Base-by-base conservation (phyloP, 2,888 invertebrate species). In the Drosophila atroscutellata region DNA sequence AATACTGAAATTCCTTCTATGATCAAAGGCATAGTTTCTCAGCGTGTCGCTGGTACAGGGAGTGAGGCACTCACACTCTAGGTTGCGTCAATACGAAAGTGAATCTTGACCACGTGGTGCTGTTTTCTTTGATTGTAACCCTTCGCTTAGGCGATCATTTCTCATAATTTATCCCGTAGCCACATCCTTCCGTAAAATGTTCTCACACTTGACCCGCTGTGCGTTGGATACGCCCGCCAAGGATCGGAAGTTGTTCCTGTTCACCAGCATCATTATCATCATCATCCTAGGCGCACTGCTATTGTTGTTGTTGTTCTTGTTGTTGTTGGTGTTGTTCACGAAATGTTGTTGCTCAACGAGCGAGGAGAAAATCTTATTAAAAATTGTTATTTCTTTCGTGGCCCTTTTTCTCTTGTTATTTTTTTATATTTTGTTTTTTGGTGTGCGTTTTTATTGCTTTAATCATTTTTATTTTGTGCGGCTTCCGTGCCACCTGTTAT, bases 401-500 rank as follows among this genome's bases (percentile, higher is more conserved):
- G 75, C 72, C 79, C 72, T 76, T 80, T 85, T 82, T 55, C 70
- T 69, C 71, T 77, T 75, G 71, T 88, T 74, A 67, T 86, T 63
- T 70, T 62, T 77, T 62, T 74, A 80, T 75, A 75, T 80, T 67
- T 70, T 70, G 51, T 65, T 34, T 63, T 60, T 77, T 66, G 34
- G 54, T 77, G 54, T 68, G 72, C 70, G 55, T 74, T 79, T 73
- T 71, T 82, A 83, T 85, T 86, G 78, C 80, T 85, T 91, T 91
- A 90, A 85, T 90, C 82, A 90, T 86, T 83, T 90, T 83, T 86
- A 90, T 90, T 83, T 91, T 91, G 85, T 92, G 90, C 86, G 91
- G 91, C 91, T 91, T 92, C 91, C 91, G 92, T 89, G 90, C 91
- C 91, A 91, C 91, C 91, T 91, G 91, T 91, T 91, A 86, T 84